Percentiles rank a stretch among this genome's conserved stretches.
Conservation (phyloP, 1,140 invertebrate genomes). For the Odontomachus brunneus region DNA sequence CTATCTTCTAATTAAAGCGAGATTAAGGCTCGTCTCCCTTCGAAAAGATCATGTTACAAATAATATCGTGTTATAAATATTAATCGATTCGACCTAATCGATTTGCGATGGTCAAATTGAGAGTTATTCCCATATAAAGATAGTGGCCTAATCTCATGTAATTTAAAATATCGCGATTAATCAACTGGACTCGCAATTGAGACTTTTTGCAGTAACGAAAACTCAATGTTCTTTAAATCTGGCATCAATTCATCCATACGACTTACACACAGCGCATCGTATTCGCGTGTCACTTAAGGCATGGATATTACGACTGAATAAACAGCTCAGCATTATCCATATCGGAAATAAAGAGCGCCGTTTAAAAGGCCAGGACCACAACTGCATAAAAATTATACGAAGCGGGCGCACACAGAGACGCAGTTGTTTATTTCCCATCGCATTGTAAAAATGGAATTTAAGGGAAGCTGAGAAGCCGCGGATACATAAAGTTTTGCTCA, state of each 20-base stretch:
- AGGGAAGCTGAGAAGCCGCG: not conserved
- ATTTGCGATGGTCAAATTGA: not conserved
- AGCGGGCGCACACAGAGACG: too few species aligned
- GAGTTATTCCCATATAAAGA: not conserved
- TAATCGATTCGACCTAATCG: not conserved
- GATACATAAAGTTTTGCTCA: conserved; percentile 6
- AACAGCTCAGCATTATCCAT: not conserved
- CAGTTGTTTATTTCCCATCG: conserved; percentile 5
- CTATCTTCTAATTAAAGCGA: conserved; percentile 31
- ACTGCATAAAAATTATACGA: conserved; percentile 4
- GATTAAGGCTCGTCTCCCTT: not conserved
- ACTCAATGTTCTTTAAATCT: not conserved
- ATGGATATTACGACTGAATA: not conserved
- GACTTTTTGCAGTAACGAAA: not conserved
- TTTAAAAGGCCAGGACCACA: not conserved
- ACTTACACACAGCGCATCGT: not conserved
- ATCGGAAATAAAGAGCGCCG: not conserved
- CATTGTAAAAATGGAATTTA: conserved; percentile 24
- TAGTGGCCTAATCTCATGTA: not conserved
- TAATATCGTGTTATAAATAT: conserved; percentile 2
- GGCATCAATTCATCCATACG: not conserved
- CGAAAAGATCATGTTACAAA: too few species aligned
- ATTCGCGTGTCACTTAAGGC: not conserved
- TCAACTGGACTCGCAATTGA: too few species aligned
- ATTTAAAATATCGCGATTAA: too few species aligned